A percentile compares a stretch with the other conserved stretches of the same genome.
These are phyloP conservation scores for Amphiprion percula DNA, from an alignment of 2,113 vertebrate genomes.

Conservation along the genomic window DNA sequence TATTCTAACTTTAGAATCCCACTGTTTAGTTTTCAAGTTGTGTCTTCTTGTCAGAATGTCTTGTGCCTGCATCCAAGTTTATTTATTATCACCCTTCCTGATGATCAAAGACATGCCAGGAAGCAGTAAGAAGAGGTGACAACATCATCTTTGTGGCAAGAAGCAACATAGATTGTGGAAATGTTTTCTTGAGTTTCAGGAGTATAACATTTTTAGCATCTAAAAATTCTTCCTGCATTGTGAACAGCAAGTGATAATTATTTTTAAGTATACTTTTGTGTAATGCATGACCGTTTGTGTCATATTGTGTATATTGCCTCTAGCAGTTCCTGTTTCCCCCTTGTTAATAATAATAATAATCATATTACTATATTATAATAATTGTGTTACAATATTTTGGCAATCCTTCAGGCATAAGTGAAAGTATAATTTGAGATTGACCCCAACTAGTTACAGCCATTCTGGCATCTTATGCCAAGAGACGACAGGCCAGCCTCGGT, in stretches of 20 bases:
- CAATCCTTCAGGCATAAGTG: constrained; percentile 21
- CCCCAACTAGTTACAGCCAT: constrained; percentile 55
- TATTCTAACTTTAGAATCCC: too few species aligned
- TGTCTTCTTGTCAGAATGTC: too few species aligned
- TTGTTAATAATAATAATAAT: background rate
- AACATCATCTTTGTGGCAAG: background rate
- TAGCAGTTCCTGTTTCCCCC: background rate
- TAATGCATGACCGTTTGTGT: background rate
- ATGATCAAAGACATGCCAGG: background rate
- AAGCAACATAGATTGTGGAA: background rate
- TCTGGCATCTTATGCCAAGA: constrained; percentile 74
- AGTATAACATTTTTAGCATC: too few species aligned
- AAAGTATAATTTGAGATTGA: constrained; percentile 56
- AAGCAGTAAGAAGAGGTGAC: background rate
- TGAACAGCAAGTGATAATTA: too few species aligned
- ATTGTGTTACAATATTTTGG: background rate
- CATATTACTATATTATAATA: background rate
- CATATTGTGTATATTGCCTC: background rate
- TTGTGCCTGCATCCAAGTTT: too few species aligned
- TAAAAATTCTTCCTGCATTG: too few species aligned
- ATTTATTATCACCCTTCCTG: too few species aligned
- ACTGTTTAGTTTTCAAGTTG: too few species aligned
- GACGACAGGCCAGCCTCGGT: constrained; percentile 73
- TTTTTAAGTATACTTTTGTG: background rate
- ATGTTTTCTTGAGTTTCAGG: background rate